A percentile compares a stretch with the other conserved stretches of the same genome.
These are phyloP conservation scores for Exaiptasia diaphana DNA, from an alignment of 64 coral and sea anemone species.

Conservation along the genomic window DNA sequence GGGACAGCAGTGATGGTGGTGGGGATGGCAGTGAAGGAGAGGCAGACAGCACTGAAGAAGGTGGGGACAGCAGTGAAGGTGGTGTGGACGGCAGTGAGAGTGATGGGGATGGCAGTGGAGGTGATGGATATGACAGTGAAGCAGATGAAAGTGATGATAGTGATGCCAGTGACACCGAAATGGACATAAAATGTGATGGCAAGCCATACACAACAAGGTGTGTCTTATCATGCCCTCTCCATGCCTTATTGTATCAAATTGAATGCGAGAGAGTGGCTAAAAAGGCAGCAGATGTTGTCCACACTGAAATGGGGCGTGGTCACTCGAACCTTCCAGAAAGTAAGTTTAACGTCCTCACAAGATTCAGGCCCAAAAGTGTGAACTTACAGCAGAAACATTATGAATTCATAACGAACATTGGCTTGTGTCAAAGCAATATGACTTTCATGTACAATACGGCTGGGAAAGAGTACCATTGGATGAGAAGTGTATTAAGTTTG, in stretches of 20 bases:
- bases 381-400: background rate
- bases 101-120: no score
- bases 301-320: background rate
- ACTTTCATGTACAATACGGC: background rate
- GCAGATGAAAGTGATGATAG: constrained; percentile 9
- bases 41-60: no score
- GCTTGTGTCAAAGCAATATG: background rate
- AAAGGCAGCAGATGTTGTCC: background rate
- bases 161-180: no score
- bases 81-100: no score
- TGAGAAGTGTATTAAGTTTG: background rate
- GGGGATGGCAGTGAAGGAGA: no score
- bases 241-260: background rate
- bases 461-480: background rate
- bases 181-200: constrained; percentile 24
- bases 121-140: constrained; percentile 6
- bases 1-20: no score
- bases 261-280: background rate
- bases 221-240: constrained; percentile 27
- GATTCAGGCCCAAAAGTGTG: background rate
- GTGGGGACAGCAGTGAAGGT: no score
- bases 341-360: background rate
- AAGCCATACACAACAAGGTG: constrained; percentile 24
- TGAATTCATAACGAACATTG: background rate
- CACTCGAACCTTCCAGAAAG: background rate